Evolutionary conservation across 2,113 vertebrate genomes (phyloP), one percentile per base, ranked within the genome.

Genomic region (Silurus glanis): DNA sequence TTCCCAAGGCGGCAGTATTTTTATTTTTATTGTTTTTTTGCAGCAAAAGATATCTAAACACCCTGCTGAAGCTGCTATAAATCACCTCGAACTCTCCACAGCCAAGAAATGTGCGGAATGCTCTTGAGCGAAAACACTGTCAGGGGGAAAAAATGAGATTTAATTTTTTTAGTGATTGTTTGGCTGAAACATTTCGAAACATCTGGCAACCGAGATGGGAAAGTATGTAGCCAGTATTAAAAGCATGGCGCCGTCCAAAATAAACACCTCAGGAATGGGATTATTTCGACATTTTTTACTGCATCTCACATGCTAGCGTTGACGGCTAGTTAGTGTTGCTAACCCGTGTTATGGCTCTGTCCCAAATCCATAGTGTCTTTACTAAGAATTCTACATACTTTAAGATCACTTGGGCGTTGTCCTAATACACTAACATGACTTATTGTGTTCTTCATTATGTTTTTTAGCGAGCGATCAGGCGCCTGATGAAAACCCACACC

Each of bases 141-240:
- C 49, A 6, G 69, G 5, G 19, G 16, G 19, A 56, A 84, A 76
- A 64, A 19, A 37, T 9, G 6, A 5, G 45, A 59, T 59, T 80
- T 80, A 4, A 79, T 58, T 4, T 55, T 37, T 37, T 80, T 37
- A 37, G 37, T n/a, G n/a, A 17, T 62, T 62, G 64, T 55, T 37
- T 87, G 62, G 75, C 83, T 75, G 66, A 61, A 66, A 28, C 19
- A 25, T 10, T 25, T 16, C 51, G 10, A 37, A 37, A 53, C 45
- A n/a, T 86, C 76, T 87, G 86, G 89, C 71, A 83, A 58, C 74
- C 67, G 58, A 49, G 51, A 62, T 87, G 88, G 86, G 80, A 89
- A 87, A 84, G 67, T 86, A 81, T 82, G 83, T n/a, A 55, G 69
- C 25, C n/a, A 25, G 58, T 58, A 19, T 79, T 45, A 59, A 59